phyloP scores from a whole-genome alignment of 2,113 vertebrate species.

The Perognathus longimembris region DNA sequence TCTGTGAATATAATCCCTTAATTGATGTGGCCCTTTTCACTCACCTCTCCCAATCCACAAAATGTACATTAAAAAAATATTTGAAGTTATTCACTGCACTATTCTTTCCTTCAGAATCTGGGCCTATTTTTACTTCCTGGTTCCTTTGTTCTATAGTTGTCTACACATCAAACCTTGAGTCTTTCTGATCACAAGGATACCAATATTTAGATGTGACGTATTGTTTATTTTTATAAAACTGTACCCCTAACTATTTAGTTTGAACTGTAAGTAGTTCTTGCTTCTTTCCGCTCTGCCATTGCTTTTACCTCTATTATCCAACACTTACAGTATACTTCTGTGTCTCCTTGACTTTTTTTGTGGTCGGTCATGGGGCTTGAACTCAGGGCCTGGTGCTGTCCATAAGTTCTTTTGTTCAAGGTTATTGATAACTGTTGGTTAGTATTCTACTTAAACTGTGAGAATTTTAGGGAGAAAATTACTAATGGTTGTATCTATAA shows the following conservation, averaged over 20 bases:
- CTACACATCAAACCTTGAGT: not conserved
- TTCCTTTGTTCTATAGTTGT: not conserved
- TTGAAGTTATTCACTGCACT: not conserved
- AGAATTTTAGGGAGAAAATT: not conserved
- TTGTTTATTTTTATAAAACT: not conserved
- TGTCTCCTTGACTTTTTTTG: not conserved
- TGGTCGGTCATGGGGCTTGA: too few species aligned
- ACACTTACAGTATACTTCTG: not conserved
- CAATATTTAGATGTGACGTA: not conserved
- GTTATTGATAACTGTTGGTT: not conserved
- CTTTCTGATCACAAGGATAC: not conserved
- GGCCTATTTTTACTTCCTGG: not conserved
- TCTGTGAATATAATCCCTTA: too few species aligned
- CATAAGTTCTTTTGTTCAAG: too few species aligned
- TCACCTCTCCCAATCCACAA: too few species aligned
- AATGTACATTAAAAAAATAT: not conserved
- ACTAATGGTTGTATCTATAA: not conserved
- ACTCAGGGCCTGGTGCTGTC: too few species aligned
- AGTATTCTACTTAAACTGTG: not conserved
- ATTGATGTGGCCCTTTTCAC: too few species aligned
- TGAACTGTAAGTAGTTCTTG: not conserved
- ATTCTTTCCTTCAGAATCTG: not conserved
- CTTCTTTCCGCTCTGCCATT: conserved; percentile 4
- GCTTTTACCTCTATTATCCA: not conserved
- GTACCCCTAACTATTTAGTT: not conserved